phyloP scores from a whole-genome alignment of 1,140 invertebrate genomes.

The Drosophila ohnishii region DNA sequence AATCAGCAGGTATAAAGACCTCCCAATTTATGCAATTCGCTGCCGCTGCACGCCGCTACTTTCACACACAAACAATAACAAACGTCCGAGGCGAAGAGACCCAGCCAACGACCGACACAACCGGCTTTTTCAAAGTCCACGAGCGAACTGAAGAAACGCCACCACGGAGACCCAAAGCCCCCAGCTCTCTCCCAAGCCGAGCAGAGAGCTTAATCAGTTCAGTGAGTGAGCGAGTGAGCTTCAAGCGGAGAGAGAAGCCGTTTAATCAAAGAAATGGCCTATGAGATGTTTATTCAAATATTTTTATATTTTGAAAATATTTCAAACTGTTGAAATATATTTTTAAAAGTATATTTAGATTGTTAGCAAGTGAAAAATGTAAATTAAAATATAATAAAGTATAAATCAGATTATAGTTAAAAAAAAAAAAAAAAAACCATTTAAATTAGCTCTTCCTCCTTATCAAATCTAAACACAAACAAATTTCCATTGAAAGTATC shows the following conservation, averaged over 20 bases:
- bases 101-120: slow-evolving; percentile 28
- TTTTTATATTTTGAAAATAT: background rate
- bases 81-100: slow-evolving; percentile 24
- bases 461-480: no score
- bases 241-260: background rate
- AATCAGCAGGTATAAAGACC: slow-evolving; percentile 39
- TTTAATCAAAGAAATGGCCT: background rate
- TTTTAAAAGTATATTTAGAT: background rate
- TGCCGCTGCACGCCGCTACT: slow-evolving; percentile 51
- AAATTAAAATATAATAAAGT: no score
- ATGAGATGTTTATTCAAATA: background rate
- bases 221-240: background rate
- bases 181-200: slow-evolving; percentile 14
- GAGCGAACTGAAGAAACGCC: slow-evolving; percentile 59
- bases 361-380: no score
- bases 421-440: no score
- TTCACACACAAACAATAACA: slow-evolving; percentile 76
- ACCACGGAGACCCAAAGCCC: slow-evolving; percentile 39
- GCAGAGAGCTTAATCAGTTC: slow-evolving; percentile 29
- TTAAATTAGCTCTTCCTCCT: no score
- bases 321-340: background rate
- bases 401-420: no score
- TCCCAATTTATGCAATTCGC: slow-evolving; percentile 71
- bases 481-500: background rate
- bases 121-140: slow-evolving; percentile 66